phyloP scores from a whole-genome alignment of 2,113 vertebrate species.

The Urocitellus parryii region DNA sequence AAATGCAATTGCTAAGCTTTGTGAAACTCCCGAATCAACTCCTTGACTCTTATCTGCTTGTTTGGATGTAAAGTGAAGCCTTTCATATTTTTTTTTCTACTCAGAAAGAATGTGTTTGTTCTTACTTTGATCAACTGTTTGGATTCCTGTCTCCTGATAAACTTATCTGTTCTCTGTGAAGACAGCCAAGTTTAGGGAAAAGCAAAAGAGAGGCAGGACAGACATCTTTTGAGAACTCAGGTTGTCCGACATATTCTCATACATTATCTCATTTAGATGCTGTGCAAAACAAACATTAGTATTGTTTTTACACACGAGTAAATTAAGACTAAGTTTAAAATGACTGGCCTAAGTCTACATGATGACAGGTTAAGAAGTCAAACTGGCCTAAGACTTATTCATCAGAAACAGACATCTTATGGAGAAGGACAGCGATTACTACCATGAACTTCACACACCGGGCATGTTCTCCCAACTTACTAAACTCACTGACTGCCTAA shows the following conservation, averaged over 20 bases:
- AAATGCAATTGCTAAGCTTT: neutral
- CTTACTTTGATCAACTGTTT: neutral
- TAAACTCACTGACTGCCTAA: neutral
- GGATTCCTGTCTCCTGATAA: neutral
- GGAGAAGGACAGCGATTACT: neutral
- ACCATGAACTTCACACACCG: neutral
- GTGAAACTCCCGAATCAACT: neutral
- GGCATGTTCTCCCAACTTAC: neutral
- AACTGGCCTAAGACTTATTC: neutral
- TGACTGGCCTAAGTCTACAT: neutral
- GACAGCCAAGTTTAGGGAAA: neutral
- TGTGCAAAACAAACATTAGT: neutral
- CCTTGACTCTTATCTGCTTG: neutral
- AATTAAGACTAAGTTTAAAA: slow-evolving; percentile 10
- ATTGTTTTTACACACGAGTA: slow-evolving; percentile 1
- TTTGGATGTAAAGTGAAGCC: neutral
- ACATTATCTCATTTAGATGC: neutral
- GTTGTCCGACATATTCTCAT: neutral
- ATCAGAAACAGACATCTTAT: neutral
- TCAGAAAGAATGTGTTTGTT: neutral
- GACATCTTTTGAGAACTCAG: neutral
- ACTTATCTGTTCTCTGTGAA: neutral
- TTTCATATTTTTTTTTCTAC: neutral
- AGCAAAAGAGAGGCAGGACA: neutral
- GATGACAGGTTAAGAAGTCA: slow-evolving; percentile 17